A percentile compares a stretch with the other conserved stretches of the same genome.
phyloP scores from a whole-genome alignment of 1,140 invertebrate species.

The Eurosta solidaginis region DNA sequence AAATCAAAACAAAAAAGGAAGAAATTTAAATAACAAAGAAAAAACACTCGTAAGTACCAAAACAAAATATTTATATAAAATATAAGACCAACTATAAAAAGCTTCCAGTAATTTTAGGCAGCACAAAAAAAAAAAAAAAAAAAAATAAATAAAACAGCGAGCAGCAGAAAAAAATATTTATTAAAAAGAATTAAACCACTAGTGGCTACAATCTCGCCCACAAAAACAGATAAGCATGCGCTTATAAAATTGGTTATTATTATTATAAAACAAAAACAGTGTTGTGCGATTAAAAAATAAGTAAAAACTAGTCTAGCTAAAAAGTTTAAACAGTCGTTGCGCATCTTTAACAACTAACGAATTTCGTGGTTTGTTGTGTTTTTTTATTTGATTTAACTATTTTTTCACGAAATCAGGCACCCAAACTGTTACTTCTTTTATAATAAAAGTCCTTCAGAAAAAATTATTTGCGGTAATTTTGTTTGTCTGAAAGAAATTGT shows the following conservation, averaged over 20 bases:
- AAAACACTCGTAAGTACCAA: not conserved
- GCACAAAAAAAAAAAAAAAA: not conserved
- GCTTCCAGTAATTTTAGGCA: not conserved
- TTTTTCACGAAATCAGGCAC: not conserved
- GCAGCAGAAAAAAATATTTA: not conserved
- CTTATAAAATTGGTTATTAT: not conserved
- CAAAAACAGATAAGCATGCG: too few relatives aligned
- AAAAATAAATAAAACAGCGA: not conserved
- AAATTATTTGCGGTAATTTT: too few relatives aligned
- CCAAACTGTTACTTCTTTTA: not conserved
- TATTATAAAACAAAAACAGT: not conserved
- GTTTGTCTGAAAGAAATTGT: too few relatives aligned
- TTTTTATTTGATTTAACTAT: not conserved
- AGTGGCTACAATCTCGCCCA: too few relatives aligned
- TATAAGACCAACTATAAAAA: too few relatives aligned
- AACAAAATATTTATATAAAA: too few relatives aligned
- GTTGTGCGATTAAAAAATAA: not conserved
- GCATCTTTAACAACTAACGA: not conserved
- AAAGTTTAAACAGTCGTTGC: not conserved
- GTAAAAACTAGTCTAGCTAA: not conserved
- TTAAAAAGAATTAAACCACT: too few relatives aligned
- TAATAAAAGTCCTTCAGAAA: too few relatives aligned
- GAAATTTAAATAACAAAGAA: not conserved
- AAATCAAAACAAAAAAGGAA: not conserved
- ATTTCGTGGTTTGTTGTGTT: not conserved